phyloP scores from a whole-genome alignment of 2,797 vertebrate species.

The Cuniculus paca region DNA sequence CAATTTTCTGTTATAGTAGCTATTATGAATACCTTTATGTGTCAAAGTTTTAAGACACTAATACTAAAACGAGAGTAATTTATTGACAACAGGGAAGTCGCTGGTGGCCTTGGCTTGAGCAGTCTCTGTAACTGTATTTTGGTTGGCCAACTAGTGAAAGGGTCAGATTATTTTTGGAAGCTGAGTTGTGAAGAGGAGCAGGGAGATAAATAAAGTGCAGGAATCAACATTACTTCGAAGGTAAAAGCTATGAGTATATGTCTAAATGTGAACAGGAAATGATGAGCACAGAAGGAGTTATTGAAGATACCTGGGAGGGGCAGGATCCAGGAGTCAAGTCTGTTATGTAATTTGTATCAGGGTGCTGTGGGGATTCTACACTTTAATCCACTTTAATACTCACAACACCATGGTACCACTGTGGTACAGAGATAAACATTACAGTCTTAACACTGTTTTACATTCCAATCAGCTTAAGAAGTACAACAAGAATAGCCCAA shows the following conservation, averaged over 20 bases:
- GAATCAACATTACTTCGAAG: neutral
- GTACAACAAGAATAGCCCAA: neutral
- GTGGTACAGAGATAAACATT: neutral
- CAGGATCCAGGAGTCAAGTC: neutral
- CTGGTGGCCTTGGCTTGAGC: neutral
- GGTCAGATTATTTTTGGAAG: neutral
- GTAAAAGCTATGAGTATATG: neutral
- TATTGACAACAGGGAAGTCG: neutral
- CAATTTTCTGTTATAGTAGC: neutral
- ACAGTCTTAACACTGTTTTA: neutral
- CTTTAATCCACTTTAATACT: neutral
- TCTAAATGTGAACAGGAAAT: neutral
- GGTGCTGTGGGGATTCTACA: neutral
- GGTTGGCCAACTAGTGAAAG: neutral
- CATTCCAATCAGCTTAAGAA: neutral
- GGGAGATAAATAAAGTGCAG: neutral
- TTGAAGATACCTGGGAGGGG: neutral
- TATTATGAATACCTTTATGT: neutral
- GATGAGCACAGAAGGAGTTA: neutral
- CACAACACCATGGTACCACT: neutral
- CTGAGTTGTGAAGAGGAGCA: neutral
- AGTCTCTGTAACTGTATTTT: neutral
- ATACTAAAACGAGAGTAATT: conserved; percentile 11
- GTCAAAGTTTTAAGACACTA: conserved; percentile 12
- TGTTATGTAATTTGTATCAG: neutral